Base-by-base conservation (phyloP, 2,797 vertebrate genomes). In the Coregonus ussuriensis region DNA sequence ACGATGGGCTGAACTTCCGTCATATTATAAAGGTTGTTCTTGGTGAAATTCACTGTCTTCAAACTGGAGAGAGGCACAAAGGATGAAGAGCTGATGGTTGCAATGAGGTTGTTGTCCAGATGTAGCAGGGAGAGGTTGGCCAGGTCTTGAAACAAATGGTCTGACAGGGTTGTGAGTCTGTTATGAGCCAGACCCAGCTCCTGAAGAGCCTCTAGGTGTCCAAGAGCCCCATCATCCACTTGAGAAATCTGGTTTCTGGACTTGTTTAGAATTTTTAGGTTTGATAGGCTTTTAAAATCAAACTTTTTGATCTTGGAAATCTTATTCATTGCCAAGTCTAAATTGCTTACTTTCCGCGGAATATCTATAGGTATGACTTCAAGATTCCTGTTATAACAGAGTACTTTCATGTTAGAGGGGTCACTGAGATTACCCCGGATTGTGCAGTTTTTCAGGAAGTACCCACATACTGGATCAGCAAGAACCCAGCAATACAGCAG, bases 251-350 rank as follows among this genome's bases (percentile, higher is more conserved):
- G 0, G 77, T 94, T 95, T 1, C 0, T 1, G 1, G 73, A 85
- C 3, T 92, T 71, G 11, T 91, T 81, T 65, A 95, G 70, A 62
- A 68, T 0, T 6, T 9, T 84, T 52, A 95, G 66, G 47, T 69
- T 1, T 0, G 29, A 0, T 0, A 93, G 13, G 21, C 81, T 2
- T 65, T 63, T 71, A 33, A 95, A 94, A 81, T 93, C 86, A 1
- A 3, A 14, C 0, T 0, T 3, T n/a, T 74, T 18, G n/a, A 95
- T 80, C 65, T n/a, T 80, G 41, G 76, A 14, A 16, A 95, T 91
- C 0, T 14, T 51, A 80, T 95, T 95, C 1, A 0, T 0, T 4
- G 80, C 77, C 56, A 95, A 79, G 71, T 94, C 89, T 0, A 94
- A 71, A 15, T 29, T 56, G 2, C 4, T 71, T 29, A 90, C 84